Base-by-base conservation (phyloP, 2,888 invertebrate genomes). In the Synanthedon formicaeformis region DNA sequence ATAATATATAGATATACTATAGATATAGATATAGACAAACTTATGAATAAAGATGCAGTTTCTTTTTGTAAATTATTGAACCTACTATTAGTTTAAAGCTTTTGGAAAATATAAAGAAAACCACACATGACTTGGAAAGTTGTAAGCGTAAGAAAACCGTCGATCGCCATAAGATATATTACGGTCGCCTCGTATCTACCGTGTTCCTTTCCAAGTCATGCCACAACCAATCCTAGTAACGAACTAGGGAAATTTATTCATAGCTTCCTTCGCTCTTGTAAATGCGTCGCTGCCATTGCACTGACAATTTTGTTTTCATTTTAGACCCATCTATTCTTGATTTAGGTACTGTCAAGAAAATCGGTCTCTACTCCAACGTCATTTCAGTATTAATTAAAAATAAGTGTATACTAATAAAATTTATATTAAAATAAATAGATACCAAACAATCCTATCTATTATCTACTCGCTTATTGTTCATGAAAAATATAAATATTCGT, bases 201-300 rank as follows among this genome's bases (percentile, higher is more conserved):
- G 14, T 45, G 45, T 45, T 64, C 63, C 61, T 54, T 34, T 62
- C 61, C 64, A 63, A 71, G 66, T 65, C 69, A 58, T 70, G 41
- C 48, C 52, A 51, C 53, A 69, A 64, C 66, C 77, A 76, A 76
- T 78, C 71, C 71, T 71, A 65, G 78, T 80, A 81, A 81, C 79
- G 76, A 78, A 78, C 68, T 62, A 57, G 57, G 68, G 63, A 79
- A 82, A 81, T 82, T 80, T 82, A 82, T 82, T 82, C 81, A 82
- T 82, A 80, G 81, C 75, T 67, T 77, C 71, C 71, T 69, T 65
- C 69, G 64, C 64, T 65, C 69, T 68, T 75, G 77, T 76, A 78
- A 78, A 76, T 74, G 75, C 75, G 71, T 71, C 60, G 69, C 61
- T 56, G 61, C 64, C 66, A 63, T 66, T 69, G 74, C 73, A 78